Conservation (phyloP, 2,888 invertebrate species). For the Trileptium ribeirensis region DNA sequence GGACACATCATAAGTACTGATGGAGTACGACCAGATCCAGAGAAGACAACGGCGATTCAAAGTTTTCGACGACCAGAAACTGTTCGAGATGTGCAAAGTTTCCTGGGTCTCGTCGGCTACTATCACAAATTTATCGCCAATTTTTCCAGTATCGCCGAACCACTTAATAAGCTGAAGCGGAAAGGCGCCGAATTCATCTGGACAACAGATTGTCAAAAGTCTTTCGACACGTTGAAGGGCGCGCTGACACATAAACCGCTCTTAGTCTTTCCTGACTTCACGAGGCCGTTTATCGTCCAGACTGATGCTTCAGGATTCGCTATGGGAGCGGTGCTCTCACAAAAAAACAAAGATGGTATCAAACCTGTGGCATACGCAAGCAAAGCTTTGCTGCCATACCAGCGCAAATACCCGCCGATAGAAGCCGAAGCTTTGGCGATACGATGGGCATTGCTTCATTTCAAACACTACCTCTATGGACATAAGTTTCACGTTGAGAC, state of each 20-base stretch:
- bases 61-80: background rate
- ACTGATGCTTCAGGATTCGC: background rate
- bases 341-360: background rate
- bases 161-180: background rate
- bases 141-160: conserved; percentile 12
- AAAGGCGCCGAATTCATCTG: conserved; percentile 6
- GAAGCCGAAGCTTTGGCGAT: background rate
- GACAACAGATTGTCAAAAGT: conserved; percentile 13
- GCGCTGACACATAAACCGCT: conserved; percentile 11
- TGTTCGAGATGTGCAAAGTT: background rate
- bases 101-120: conserved; percentile 14
- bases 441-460: background rate
- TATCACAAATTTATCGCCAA: conserved; percentile 1
- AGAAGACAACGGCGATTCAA: background rate
- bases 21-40: background rate
- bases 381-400: background rate
- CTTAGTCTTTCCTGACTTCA: conserved; percentile 21
- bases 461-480: background rate
- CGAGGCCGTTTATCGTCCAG: background rate
- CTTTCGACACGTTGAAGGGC: conserved; percentile 16
- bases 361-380: background rate
- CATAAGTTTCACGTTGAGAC: background rate
- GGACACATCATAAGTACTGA: conserved; percentile 8
- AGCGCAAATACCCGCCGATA: background rate
- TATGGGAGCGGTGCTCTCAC: background rate